Percentiles rank a stretch among this genome's conserved stretches.
Evolutionary conservation across 2,888 invertebrate genomes (phyloP).

Genomic region (Amaurobius ferox): DNA sequence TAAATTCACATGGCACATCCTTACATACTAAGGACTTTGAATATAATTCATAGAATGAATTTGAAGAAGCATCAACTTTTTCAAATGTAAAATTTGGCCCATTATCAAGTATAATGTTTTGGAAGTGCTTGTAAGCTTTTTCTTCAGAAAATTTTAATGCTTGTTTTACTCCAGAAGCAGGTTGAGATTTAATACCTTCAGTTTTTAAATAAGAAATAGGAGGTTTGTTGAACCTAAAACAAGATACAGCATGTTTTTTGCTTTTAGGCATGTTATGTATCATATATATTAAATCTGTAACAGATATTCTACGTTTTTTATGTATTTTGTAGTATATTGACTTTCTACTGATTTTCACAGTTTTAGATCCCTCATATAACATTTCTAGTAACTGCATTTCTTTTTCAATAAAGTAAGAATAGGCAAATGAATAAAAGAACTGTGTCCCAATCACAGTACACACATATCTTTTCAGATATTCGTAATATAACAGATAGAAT

Average conservation of each 20-base stretch:
- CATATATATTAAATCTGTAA: not conserved
- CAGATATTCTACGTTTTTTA: not conserved
- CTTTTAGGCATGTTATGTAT: not conserved
- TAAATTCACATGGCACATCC: too few relatives aligned
- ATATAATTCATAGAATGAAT: too few relatives aligned
- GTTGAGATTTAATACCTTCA: not conserved
- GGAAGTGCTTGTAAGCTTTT: not conserved
- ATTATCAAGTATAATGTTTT: not conserved
- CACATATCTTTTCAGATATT: not conserved
- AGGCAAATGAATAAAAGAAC: not conserved
- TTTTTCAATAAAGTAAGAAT: not conserved
- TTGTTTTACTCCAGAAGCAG: not conserved
- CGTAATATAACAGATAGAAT: conserved; percentile 1
- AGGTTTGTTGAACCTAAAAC: not conserved
- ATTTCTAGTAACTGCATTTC: not conserved
- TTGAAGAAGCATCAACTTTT: too few relatives aligned
- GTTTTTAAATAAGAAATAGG: not conserved
- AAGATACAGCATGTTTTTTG: not conserved
- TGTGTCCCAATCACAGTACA: not conserved
- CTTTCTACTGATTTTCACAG: not conserved
- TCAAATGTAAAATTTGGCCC: too few relatives aligned
- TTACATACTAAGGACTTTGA: too few relatives aligned
- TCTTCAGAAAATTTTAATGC: not conserved
- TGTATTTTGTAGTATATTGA: not conserved
- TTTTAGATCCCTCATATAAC: not conserved